Base-by-base conservation (phyloP, 2,888 invertebrate genomes). In the Agrochola lota region DNA sequence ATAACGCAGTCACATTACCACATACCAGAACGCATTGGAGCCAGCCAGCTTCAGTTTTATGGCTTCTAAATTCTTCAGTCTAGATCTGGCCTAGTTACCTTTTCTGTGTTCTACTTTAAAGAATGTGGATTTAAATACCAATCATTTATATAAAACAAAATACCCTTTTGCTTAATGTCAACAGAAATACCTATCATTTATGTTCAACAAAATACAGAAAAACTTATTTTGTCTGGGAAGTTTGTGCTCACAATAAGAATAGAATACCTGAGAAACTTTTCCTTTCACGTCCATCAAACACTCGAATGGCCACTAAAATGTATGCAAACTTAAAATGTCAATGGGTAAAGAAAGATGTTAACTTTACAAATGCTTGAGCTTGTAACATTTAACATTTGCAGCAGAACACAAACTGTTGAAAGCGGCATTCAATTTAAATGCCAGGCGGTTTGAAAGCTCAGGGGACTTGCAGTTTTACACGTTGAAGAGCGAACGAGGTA, bases 381-480 rank as follows among this genome's bases (percentile, higher is more conserved):
- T 49, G 77, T 64, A 71, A 72, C 81, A 55, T 75, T 59, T 72
- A 71, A 77, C 71, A 85, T 87, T 87, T 82, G 59, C 85, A 69
- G 81, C 26, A 35, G 43, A 71, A 81, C 68, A 76, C 76, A 75
- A 71, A 49, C 74, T 23, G 67, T 75, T 73, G 63, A 83, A 87
- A 77, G 73, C 74, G 68, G 75, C 79, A 75, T 74, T 82, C 71
- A 72, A 84, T 83, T 72, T 80, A 84, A 85, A 85, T 85, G 85
- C 17, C 85, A 81, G 64, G 69, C 64, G 70, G 69, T 73, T 80
- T 80, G 68, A 75, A 86, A 76, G 77, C 76, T 7, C 69, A 8
- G 43, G 59, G 71, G 60, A 77, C 26, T 55, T 71, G 40, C 69
- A 68, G 71, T 72, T 20, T 30, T 72, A 30, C 73, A 67, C 57